phyloP scores from a whole-genome alignment of 2,797 vertebrate genomes.

The Lacerta bilineata region DNA sequence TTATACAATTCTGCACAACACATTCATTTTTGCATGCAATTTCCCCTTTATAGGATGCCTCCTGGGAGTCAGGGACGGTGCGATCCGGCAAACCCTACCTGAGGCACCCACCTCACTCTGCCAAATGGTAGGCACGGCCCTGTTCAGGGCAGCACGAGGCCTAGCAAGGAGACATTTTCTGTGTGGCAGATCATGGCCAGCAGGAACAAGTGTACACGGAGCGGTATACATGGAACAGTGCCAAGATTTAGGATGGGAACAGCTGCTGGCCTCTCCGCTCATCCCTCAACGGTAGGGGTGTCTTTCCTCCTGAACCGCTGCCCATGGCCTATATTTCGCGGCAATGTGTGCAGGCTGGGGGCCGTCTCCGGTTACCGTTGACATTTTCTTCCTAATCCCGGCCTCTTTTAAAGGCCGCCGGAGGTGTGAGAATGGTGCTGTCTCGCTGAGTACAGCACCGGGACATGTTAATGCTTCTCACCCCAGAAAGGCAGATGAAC shows the following conservation, averaged over 20 bases:
- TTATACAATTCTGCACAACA: no score
- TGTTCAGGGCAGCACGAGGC: neutral
- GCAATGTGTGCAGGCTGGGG: neutral
- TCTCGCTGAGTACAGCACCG: slow-evolving; percentile 26
- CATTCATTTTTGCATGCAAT: no score
- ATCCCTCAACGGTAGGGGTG: fast-evolving
- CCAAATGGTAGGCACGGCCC: no score
- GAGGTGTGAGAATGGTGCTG: slow-evolving; percentile 27
- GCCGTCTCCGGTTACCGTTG: slow-evolving; percentile 50
- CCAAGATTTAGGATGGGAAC: neutral
- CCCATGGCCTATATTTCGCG: slow-evolving; percentile 41
- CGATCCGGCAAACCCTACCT: no score
- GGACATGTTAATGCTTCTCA: neutral
- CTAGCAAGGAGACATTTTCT: neutral
- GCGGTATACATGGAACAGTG: neutral
- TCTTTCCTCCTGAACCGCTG: neutral
- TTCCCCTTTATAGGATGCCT: no score
- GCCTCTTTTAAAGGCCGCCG: slow-evolving; percentile 51
- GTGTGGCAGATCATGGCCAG: no score
- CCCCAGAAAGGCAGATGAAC: neutral
- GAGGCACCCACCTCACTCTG: no score
- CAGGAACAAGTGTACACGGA: no score
- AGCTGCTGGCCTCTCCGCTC: neutral
- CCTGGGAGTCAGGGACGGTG: no score
- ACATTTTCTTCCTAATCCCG: slow-evolving; percentile 65